phyloP scores from a whole-genome alignment of 2,888 invertebrate species.

The Heliothis peltigera region DNA sequence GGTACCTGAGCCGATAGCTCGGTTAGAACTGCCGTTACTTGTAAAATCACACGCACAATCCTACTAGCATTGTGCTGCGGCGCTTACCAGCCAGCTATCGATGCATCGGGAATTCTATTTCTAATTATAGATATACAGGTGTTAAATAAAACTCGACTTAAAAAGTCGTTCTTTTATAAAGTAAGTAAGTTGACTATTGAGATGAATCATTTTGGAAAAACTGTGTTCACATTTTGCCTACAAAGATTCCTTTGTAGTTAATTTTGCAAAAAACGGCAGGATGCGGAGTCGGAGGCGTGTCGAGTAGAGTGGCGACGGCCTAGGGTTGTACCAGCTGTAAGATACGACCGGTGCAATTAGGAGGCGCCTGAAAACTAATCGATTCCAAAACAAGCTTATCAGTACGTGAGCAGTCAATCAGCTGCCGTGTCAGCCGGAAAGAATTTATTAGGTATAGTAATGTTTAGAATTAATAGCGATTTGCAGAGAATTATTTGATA shows the following conservation, averaged over 20 bases:
- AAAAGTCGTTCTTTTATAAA: conserved; percentile 40
- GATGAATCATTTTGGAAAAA: conserved; percentile 62
- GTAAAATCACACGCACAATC: conserved; percentile 83
- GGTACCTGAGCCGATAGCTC: conserved; percentile 79
- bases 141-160: conserved; percentile 60
- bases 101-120: conserved; percentile 64
- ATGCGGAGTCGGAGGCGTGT: conserved; percentile 84
- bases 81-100: conserved; percentile 61
- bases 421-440: conserved; percentile 32
- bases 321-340: conserved; percentile 64
- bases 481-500: conserved; percentile 21
- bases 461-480: conserved; percentile 26
- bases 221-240: conserved; percentile 70
- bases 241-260: conserved; percentile 80
- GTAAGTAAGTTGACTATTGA: conserved; percentile 35
- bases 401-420: conserved; percentile 42
- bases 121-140: conserved; percentile 59
- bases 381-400: conserved; percentile 41
- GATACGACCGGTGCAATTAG: conserved; percentile 37
- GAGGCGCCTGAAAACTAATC: conserved; percentile 51
- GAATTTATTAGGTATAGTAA: conserved; percentile 32
- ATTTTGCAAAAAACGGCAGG: conserved; percentile 86
- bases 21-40: conserved; percentile 84
- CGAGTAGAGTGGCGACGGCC: conserved; percentile 73
- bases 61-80: conserved; percentile 71